phyloP scores from a whole-genome alignment of 2,797 vertebrate genomes.

The Pseudochromis fuscus region DNA sequence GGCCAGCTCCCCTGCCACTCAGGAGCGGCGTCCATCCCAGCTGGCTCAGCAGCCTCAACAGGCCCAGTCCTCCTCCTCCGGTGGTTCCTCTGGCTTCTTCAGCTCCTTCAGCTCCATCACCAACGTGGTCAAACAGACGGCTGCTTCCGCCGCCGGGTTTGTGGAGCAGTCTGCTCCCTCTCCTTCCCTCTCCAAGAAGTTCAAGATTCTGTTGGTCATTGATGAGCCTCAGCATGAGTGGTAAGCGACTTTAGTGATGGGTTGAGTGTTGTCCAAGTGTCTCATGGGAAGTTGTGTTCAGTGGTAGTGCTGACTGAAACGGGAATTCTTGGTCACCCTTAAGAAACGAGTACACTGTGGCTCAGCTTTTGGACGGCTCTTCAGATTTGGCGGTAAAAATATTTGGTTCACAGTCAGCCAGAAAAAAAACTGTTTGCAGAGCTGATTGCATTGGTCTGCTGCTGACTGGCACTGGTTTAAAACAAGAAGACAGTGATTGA shows the following conservation, averaged over 20 bases:
- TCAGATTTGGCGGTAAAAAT: constrained; percentile 22
- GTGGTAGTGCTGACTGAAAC: background rate
- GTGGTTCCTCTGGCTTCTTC: constrained; percentile 92
- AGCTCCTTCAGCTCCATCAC: constrained; percentile 98
- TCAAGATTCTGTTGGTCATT: constrained; percentile 94
- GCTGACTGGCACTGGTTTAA: constrained; percentile 21
- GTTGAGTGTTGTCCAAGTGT: constrained; percentile 32
- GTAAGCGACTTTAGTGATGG: constrained; percentile 81
- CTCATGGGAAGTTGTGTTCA: constrained; percentile 23
- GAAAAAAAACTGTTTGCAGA: constrained; percentile 14
- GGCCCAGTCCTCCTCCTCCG: constrained; percentile 81
- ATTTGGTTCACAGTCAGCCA: constrained; percentile 42
- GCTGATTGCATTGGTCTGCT: constrained; percentile 25
- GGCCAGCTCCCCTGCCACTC: constrained; percentile 82
- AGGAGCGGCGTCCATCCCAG: constrained; percentile 76
- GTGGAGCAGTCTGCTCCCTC: constrained; percentile 88
- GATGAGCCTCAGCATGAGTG: constrained; percentile 96
- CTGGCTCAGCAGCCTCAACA: constrained; percentile 68
- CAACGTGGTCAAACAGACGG: constrained; percentile 96
- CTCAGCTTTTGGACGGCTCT: constrained; percentile 14
- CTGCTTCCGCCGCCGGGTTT: constrained; percentile 91
- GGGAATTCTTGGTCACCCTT: constrained; percentile 10
- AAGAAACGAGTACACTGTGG: constrained; percentile 6
- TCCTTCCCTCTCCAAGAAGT: constrained; percentile 88
- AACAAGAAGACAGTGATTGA: constrained; percentile 6